phyloP scores from a whole-genome alignment of 2,888 invertebrate genomes.

The Eretmocerus hayati region DNA sequence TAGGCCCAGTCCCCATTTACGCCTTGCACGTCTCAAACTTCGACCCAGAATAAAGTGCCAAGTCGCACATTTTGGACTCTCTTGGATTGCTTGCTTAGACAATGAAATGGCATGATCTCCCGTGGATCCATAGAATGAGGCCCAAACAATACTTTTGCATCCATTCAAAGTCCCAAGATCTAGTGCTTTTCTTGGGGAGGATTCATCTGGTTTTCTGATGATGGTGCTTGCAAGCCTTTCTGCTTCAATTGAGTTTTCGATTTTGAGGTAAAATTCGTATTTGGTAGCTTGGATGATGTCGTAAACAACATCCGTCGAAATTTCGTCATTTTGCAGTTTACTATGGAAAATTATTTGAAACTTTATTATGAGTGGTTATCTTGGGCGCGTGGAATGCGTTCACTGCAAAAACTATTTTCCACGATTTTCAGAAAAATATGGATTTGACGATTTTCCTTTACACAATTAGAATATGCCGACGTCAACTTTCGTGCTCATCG shows the following conservation, averaged over 20 bases:
- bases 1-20: not conserved
- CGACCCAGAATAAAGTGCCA: slow-evolving; percentile 6
- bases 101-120: not conserved
- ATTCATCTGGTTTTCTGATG: too few relatives aligned
- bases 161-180: not conserved
- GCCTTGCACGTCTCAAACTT: slow-evolving; percentile 5
- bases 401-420: too few relatives aligned
- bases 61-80: not conserved
- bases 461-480: too few relatives aligned
- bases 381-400: too few relatives aligned
- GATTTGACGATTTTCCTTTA: too few relatives aligned
- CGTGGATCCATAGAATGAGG: not conserved
- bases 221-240: not conserved
- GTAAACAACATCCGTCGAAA: not conserved
- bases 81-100: not conserved
- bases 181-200: too few relatives aligned
- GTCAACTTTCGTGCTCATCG: too few relatives aligned
- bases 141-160: not conserved
- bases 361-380: too few relatives aligned
- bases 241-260: not conserved
- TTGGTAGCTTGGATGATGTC: not conserved
- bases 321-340: not conserved
- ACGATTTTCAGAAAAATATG: too few relatives aligned
- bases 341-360: too few relatives aligned
- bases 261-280: not conserved